phyloP scores from a whole-genome alignment of 2,113 vertebrate species.

The Oreochromis aureus region DNA sequence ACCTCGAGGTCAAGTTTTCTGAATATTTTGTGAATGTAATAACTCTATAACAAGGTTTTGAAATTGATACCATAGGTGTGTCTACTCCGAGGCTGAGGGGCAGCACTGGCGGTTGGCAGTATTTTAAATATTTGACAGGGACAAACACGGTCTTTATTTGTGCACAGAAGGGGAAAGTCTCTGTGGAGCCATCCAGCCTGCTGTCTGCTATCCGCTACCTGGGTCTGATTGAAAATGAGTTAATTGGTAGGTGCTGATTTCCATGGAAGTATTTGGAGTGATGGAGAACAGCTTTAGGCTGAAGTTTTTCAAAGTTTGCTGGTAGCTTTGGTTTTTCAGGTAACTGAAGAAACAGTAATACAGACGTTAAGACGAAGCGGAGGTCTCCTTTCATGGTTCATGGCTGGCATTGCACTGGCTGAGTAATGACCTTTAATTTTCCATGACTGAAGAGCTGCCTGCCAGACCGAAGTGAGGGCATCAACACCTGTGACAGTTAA shows the following conservation, averaged over 20 bases:
- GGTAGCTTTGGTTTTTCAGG: not conserved
- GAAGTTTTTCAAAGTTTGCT: rapidly evolving
- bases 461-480: not conserved
- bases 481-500: rapidly evolving
- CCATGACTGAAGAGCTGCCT: not conserved
- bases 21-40: rapidly evolving
- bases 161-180: not conserved
- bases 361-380: not conserved
- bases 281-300: not conserved
- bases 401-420: not conserved
- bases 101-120: not conserved
- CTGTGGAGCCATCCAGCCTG: not conserved
- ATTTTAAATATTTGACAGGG: not conserved
- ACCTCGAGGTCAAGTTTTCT: not conserved
- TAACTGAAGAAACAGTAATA: not conserved
- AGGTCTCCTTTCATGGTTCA: not conserved
- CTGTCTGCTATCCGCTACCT: not conserved
- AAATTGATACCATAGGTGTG: not conserved
- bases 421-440: not conserved
- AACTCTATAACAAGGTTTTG: not conserved
- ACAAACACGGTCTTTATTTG: not conserved
- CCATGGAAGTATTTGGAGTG: not conserved
- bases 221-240: not conserved
- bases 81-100: not conserved
- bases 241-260: not conserved